A percentile compares a stretch with the other conserved stretches of the same genome.
These are phyloP conservation scores for Osmerus mordax DNA, from an alignment of 2,113 vertebrate species.

Conservation along the genomic window DNA sequence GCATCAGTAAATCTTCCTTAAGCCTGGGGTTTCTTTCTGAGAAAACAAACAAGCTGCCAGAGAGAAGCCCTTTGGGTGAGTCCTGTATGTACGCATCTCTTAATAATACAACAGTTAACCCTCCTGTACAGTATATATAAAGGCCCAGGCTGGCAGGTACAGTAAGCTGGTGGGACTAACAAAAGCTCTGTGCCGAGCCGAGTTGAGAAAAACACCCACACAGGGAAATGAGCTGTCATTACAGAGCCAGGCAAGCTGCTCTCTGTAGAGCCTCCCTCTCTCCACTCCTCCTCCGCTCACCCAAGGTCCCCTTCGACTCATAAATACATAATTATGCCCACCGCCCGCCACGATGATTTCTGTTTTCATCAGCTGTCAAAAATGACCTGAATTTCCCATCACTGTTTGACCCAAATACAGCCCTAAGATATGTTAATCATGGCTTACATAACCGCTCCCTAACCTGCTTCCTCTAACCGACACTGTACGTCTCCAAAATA, in stretches of 20 bases:
- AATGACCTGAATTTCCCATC: conserved; percentile 74
- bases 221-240: conserved; percentile 70
- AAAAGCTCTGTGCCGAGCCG: conserved; percentile 44
- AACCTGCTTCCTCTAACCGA: conserved; percentile 30
- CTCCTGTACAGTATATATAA: conserved; percentile 56
- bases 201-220: conserved; percentile 58
- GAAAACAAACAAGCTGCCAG: conserved; percentile 50
- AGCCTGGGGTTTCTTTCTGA: conserved; percentile 38
- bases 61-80: conserved; percentile 55
- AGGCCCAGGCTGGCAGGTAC: conserved; percentile 61
- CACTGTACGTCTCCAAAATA: conserved; percentile 47
- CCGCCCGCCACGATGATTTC: conserved; percentile 63
- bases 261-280: conserved; percentile 41
- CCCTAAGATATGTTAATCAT: conserved; percentile 71
- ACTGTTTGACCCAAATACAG: conserved; percentile 74
- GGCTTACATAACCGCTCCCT: conserved; percentile 65
- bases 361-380: conserved; percentile 78
- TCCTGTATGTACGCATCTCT: conserved; percentile 58
- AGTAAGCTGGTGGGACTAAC: conserved; percentile 55
- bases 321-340: conserved; percentile 74
- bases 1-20: conserved; percentile 43
- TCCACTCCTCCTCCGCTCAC: conserved; percentile 56
- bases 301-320: conserved; percentile 68
- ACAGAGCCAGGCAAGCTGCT: conserved; percentile 43
- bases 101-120: conserved; percentile 70